phyloP scores from a whole-genome alignment of 1,140 invertebrate species.

The Pygmarrhopalites habei region DNA sequence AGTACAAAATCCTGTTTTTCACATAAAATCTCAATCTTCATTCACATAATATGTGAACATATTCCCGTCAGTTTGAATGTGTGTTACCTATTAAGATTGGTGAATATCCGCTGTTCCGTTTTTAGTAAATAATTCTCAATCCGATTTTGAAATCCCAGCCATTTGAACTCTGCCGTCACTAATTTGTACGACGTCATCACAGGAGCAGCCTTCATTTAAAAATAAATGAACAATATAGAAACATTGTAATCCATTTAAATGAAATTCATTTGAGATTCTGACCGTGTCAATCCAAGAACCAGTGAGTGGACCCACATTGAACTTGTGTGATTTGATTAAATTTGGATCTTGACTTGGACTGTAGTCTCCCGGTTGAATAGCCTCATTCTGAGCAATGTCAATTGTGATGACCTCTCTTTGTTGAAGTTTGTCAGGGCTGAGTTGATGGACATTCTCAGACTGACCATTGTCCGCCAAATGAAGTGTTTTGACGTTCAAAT shows the following conservation, averaged over 20 bases:
- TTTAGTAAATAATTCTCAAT: constrained; percentile 93
- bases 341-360: constrained; percentile 81
- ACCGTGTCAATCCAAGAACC: constrained; percentile 66
- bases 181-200: constrained; percentile 99
- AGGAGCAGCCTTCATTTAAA: constrained; percentile 57
- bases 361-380: constrained; percentile 70
- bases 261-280: neutral
- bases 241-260: too few species aligned
- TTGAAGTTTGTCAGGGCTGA: constrained; percentile 79
- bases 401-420: constrained; percentile 80
- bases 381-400: constrained; percentile 93
- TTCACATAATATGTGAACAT: too few species aligned
- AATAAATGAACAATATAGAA: neutral
- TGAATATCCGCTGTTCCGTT: constrained; percentile 89
- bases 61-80: too few species aligned
- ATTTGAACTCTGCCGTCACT: constrained; percentile 96
- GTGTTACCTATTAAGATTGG: constrained; percentile 90
- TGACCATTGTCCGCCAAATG: constrained; percentile 78
- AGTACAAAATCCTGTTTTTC: constrained; percentile 94
- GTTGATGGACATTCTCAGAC: constrained; percentile 80
- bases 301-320: constrained; percentile 81
- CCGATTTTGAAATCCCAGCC: constrained; percentile 92
- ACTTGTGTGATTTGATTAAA: constrained; percentile 88
- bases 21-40: too few species aligned
- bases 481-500: constrained; percentile 91